Conservation (phyloP, 2,888 invertebrate species). For the Andrena chrysosceles region DNA sequence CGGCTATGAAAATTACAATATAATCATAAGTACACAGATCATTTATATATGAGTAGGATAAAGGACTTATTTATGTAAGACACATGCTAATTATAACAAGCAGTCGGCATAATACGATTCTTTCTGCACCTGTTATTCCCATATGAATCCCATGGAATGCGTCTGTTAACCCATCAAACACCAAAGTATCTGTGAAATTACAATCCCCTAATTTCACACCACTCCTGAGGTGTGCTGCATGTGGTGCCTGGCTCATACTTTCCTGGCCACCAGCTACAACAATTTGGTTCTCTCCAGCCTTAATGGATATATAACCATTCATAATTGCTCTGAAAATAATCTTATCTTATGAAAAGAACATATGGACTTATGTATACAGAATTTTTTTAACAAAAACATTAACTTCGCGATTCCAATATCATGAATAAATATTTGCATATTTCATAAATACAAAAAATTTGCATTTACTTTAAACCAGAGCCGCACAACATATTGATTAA, state of each 20-base stretch:
- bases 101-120: background rate
- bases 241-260: constrained; percentile 92
- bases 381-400: background rate
- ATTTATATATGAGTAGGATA: background rate
- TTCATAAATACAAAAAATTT: background rate
- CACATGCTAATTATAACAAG: background rate
- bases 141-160: constrained; percentile 91
- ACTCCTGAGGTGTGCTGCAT: constrained; percentile 88
- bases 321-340: constrained; percentile 87
- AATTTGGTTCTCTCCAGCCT: constrained; percentile 88
- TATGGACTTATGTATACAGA: background rate
- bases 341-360: constrained; percentile 2
- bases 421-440: background rate
- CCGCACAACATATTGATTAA: constrained; percentile 93
- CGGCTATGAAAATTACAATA: constrained; percentile 86
- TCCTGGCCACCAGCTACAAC: constrained; percentile 94
- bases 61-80: no score
- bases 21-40: background rate
- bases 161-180: constrained; percentile 91
- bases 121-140: constrained; percentile 90
- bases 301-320: constrained; percentile 89
- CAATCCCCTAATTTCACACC: constrained; percentile 89
- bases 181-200: constrained; percentile 88
- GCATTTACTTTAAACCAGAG: constrained; percentile 90
- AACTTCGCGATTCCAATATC: background rate